Percentiles rank a stretch among this genome's conserved stretches.
Evolutionary conservation across 2,113 vertebrate genomes (phyloP).

Genomic region (Psophia crepitans): DNA sequence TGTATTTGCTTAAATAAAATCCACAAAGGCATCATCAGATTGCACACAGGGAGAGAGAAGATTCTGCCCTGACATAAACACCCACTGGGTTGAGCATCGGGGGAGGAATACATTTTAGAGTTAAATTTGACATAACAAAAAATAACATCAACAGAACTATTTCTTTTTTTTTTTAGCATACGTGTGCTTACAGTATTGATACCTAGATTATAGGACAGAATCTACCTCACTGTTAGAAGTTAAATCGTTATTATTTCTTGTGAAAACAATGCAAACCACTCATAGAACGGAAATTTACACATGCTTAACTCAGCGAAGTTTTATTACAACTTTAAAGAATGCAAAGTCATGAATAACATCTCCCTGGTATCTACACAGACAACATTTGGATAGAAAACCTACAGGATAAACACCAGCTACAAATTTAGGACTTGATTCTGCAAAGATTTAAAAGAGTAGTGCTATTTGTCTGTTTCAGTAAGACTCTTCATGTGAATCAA

Average conservation of each 20-base stretch:
- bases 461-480: background rate
- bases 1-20: background rate
- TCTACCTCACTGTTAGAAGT: background rate
- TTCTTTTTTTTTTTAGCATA: background rate
- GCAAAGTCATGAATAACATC: background rate
- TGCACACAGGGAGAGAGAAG: background rate
- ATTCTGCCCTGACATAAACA: background rate
- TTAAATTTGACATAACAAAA: background rate
- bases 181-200: background rate
- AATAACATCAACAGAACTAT: background rate
- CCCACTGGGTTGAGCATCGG: background rate
- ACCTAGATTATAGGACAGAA: background rate
- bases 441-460: background rate
- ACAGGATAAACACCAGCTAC: background rate
- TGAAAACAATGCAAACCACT: background rate
- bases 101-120: background rate
- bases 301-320: background rate
- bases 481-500: background rate
- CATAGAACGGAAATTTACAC: background rate
- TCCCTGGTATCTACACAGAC: background rate
- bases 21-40: background rate
- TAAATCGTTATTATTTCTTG: background rate
- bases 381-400: background rate
- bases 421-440: background rate
- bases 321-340: background rate